Evolutionary conservation across 2,113 vertebrate genomes (phyloP).

Genomic region (Bambusicola thoracicus): DNA sequence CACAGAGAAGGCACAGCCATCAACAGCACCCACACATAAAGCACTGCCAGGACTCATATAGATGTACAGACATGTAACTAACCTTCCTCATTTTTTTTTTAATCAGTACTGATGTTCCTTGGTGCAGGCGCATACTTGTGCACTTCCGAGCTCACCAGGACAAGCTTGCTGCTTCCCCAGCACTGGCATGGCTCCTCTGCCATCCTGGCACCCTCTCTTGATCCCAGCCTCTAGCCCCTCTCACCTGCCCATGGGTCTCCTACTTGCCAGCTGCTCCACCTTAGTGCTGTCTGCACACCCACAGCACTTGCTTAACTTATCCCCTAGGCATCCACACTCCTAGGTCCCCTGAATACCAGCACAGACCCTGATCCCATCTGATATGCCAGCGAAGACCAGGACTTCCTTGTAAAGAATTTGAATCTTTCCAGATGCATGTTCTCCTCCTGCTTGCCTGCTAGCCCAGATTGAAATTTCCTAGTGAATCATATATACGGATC

Average conservation of each 20-base stretch:
- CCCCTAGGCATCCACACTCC: fast-evolving
- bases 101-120: not conserved
- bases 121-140: not conserved
- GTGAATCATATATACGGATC: not conserved
- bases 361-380: fast-evolving
- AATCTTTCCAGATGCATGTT: not conserved
- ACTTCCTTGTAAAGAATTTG: not conserved
- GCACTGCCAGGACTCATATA: not conserved
- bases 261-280: fast-evolving
- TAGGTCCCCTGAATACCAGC: fast-evolving
- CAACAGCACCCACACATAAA: not conserved
- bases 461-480: not conserved
- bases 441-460: not conserved
- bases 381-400: not conserved
- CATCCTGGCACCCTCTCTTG: fast-evolving
- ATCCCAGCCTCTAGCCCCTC: not conserved
- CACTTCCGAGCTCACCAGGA: not conserved
- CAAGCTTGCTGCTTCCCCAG: fast-evolving
- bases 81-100: not conserved
- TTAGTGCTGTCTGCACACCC: fast-evolving
- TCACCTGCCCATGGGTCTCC: fast-evolving
- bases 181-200: fast-evolving
- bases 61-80: fast-evolving
- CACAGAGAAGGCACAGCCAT: not conserved
- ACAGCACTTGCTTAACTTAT: fast-evolving